Evolutionary conservation across 2,888 invertebrate genomes (phyloP).

Genomic region (Mystacides longicornis): DNA sequence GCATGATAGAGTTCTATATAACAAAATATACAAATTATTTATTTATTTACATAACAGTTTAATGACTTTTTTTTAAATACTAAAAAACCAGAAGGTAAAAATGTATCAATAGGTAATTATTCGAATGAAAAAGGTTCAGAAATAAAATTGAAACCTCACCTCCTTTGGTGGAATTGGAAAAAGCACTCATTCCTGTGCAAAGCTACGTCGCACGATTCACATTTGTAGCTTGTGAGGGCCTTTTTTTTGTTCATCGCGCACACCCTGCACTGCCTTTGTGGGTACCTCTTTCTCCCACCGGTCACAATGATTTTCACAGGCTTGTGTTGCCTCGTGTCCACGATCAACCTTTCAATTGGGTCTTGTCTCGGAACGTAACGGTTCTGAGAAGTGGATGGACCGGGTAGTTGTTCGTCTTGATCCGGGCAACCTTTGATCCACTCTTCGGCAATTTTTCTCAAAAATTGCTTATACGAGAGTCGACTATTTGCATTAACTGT

Average conservation of each 20-base stretch:
- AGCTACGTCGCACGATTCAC: slow-evolving; percentile 22
- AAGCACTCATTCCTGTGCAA: slow-evolving; percentile 12
- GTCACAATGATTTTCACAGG: neutral
- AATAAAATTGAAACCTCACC: too few relatives aligned
- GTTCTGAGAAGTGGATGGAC: slow-evolving; percentile 6
- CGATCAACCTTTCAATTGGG: neutral
- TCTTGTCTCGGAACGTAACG: neutral
- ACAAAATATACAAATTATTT: too few relatives aligned
- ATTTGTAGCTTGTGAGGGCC: slow-evolving; percentile 20
- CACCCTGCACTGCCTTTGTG: slow-evolving; percentile 24
- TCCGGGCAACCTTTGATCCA: neutral
- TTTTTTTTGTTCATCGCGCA: slow-evolving; percentile 22
- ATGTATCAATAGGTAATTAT: too few relatives aligned
- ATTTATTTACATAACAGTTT: too few relatives aligned
- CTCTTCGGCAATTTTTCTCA: neutral
- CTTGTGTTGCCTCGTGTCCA: slow-evolving; percentile 5
- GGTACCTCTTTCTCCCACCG: slow-evolving; percentile 10
- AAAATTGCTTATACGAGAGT: slow-evolving; percentile 7
- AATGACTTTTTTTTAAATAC: too few relatives aligned
- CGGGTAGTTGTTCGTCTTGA: neutral
- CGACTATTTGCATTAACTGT: slow-evolving; percentile 20
- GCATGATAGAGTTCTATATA: too few relatives aligned
- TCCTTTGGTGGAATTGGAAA: neutral
- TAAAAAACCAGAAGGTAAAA: too few relatives aligned
- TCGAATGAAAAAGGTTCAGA: too few relatives aligned